Base-by-base conservation (phyloP, 2,113 vertebrate genomes). In the Vicugna pacos region DNA sequence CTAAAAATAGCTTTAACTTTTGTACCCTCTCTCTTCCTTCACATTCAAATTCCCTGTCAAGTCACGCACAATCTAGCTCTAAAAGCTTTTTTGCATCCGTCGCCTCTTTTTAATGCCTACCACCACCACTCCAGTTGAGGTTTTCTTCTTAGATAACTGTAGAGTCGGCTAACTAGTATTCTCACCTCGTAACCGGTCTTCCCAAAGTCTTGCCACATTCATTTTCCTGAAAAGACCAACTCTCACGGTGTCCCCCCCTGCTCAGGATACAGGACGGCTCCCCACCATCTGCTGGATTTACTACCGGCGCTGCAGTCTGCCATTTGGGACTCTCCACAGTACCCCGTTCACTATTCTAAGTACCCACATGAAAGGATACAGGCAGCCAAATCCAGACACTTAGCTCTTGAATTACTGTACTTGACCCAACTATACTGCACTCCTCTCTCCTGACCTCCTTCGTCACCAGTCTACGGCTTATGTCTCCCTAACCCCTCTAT, bases 41-140 rank as follows among this genome's bases (percentile, higher is more conserved):
- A 89, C 28, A 96, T 86, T 93, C 42, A 97, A 73, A 93, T 67
- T 89, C 89, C 38, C 48, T 92, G 89, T 56, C 32, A 85, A 88
- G 10, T 70, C 30, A 88, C 67, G 60, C 48, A 82, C 91, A 72
- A 14, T 58, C 30, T 85, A 73, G n/a, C 24, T 76, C 64, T 76
- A 7, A 24, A 19, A 19, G 6, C 16, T 65, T 79, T 26, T 62
- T 38, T 56, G 26, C 35, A 30, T 72, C 4, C 22, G 19, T 26
- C 32, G 3, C 7, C 15, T 54, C 17, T 87, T 91, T 93, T 69
- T 42, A 73, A 91, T 54, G 87, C 92, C 22, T 67, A 42, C 6
- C 35, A 75, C 13, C 6, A 58, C 5, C 15, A 69, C 7, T 75
- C 35, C 17, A 35, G 15, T 46, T 81, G 35, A 94, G 54, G 17